Conservation (phyloP, 2,888 invertebrate genomes). For the Embidobia sp. region DNA sequence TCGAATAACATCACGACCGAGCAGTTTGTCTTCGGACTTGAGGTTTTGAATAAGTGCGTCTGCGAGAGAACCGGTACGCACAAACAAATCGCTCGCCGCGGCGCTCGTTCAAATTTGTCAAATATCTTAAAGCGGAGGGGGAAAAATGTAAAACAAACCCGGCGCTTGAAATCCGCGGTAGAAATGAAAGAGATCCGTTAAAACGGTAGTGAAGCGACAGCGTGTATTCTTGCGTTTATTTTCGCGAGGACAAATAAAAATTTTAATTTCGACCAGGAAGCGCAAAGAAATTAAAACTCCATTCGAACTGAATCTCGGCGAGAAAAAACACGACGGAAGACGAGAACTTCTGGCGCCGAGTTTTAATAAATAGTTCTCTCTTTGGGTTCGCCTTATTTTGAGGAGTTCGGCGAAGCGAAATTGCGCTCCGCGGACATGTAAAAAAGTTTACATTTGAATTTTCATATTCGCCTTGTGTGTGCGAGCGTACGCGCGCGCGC, state of each 20-base stretch:
- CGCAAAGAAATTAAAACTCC: conserved; percentile 31
- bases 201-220: too few relatives aligned
- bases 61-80: background rate
- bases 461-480: conserved; percentile 33
- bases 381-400: conserved; percentile 12
- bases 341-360: conserved; percentile 12
- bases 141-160: too few relatives aligned
- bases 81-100: conserved; percentile 7
- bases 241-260: conserved; percentile 24
- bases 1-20: conserved; percentile 14
- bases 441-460: conserved; percentile 53
- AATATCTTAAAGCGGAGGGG: too few relatives aligned
- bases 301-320: conserved; percentile 18
- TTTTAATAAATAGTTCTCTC: conserved; percentile 50
- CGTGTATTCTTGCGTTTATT: conserved; percentile 30
- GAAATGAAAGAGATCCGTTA: too few relatives aligned
- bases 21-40: conserved; percentile 12
- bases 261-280: conserved; percentile 24
- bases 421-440: conserved; percentile 19
- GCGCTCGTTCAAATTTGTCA: too few relatives aligned
- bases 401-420: conserved; percentile 14
- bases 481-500: background rate
- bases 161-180: too few relatives aligned
- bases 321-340: conserved; percentile 24
- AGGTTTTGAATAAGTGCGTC: conserved; percentile 11